Evolutionary conservation across 2,888 invertebrate genomes (phyloP), one percentile per base, ranked within the genome.

Genomic region (Rhagium mordax): DNA sequence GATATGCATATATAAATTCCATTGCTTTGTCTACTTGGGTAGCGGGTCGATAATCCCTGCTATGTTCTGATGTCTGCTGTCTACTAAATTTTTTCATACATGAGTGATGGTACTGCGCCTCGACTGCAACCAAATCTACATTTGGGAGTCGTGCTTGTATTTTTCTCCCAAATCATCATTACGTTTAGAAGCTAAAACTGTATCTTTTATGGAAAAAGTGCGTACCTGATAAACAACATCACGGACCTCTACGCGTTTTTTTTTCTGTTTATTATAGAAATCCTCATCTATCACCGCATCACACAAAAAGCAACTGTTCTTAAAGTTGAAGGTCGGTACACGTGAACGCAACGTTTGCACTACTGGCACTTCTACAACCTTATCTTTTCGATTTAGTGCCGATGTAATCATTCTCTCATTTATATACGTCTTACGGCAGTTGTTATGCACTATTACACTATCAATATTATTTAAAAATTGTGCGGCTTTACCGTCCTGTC

Each of bases 161-260:
- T 27, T 29, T 68, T 47, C 61, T 53, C 74, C 61, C 71, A 71
- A 74, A 48, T 64, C 71, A 74, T 74, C 71, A 68, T 71, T 24
- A 68, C 68, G 69, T 67, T 53, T 70, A 71, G 60, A 47, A 76
- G 74, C 74, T 72, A 75, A 59, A 69, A 77, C 73, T 49, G 53
- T 77, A 60, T 78, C 27, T 78, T 76, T 78, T 72, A 74, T 78
- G 49, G 71, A 71, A 64, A 78, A 74, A 69, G 62, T 72, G 71
- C 77, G 74, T 27, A 77, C 74, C 15, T 41, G 72, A 24, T 78
- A 75, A 59, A 77, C 77, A 67, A 78, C 29, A 70, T 72, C 68
- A 70, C 76, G 74, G 48, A 69, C 27, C 29, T 71, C 29, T 33
- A 66, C 29, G n/a, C 70, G 73, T 29, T 61, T 75, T 72, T n/a